These are phyloP conservation scores for Parnassius apollo DNA, from an alignment of 2,888 invertebrate species.

Conservation along the genomic window DNA sequence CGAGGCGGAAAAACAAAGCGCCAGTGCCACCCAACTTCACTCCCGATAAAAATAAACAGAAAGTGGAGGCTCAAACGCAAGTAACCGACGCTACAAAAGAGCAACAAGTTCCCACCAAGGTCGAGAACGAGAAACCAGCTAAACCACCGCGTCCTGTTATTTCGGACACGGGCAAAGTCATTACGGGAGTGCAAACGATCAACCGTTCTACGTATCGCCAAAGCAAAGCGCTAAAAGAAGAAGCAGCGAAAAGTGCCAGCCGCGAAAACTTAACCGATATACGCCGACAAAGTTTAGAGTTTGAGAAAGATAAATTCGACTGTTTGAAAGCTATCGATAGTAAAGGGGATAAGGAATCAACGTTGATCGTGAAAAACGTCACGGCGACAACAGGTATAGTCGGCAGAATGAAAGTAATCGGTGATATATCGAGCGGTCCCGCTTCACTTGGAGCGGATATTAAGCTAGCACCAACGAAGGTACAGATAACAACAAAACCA, in stretches of 20 bases:
- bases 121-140: conserved; percentile 77
- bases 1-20: conserved; percentile 88
- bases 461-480: conserved; percentile 40
- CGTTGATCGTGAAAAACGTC: conserved; percentile 60
- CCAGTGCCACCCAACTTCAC: conserved; percentile 85
- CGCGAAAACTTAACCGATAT: conserved; percentile 67
- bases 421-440: conserved; percentile 59
- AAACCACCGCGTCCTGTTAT: conserved; percentile 83
- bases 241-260: conserved; percentile 61
- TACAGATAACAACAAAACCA: conserved; percentile 53
- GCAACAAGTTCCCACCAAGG: conserved; percentile 44
- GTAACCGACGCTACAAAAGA: conserved; percentile 42
- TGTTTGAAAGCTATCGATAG: conserved; percentile 42
- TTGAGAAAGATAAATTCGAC: conserved; percentile 75
- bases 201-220: conserved; percentile 81
- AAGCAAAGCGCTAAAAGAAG: conserved; percentile 72
- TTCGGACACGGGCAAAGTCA: conserved; percentile 71
- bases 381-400: conserved; percentile 71
- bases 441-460: conserved; percentile 52
- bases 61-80: conserved; percentile 49
- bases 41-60: conserved; percentile 67
- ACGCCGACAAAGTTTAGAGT: conserved; percentile 79
- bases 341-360: conserved; percentile 44
- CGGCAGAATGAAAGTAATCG: conserved; percentile 65
- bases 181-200: conserved; percentile 81